Base-by-base conservation (phyloP, 2,888 invertebrate genomes). In the Iphiclides podalirius region DNA sequence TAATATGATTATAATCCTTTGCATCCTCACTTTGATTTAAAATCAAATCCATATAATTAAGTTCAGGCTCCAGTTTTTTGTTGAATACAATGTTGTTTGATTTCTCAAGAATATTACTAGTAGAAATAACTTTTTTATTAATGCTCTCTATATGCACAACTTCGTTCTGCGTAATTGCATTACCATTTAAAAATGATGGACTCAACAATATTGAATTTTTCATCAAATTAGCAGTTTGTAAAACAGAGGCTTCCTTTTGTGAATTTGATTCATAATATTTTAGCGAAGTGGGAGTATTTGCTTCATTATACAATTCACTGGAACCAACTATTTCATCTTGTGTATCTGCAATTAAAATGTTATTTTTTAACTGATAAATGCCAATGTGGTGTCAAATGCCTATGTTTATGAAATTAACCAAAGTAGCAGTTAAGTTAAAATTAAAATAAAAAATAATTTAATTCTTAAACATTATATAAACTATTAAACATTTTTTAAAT, bases 141-240 rank as follows among this genome's bases (percentile, higher is more conserved):
- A 45, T 44, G 31, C 11, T 51, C 28, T 35, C 8, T 48, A 8
- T n/a, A 23, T 36, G 20, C 39, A 11, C n/a, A 11, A 34, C 28
- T 26, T 49, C 36, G 14, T 43, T 43, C 52, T 54, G 44, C 41
- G 66, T 34, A 55, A 65, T 67, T 65, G 40, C 62, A 38, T 51
- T 60, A 52, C 16, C 63, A 56, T 20, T 6, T 61, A 46, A 65
- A 68, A 84, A 84, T 28, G 83, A 78, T 16, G 86, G 84, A 58
- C 87, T 87, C 49, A 87, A 67, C 52, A 84, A 74, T 23, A 87
- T 73, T 11, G 86, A 83, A 44, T 72, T 69, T 60, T 75, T 85
- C 79, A 86, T 80, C 50, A 86, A 72, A 59, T 58, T 72, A 50
- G 82, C 84, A 47, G 86, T 88, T 74, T 86, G 74, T 55, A 79